phyloP scores from a whole-genome alignment of 2,113 vertebrate species.

The Thinocorus orbignyianus region DNA sequence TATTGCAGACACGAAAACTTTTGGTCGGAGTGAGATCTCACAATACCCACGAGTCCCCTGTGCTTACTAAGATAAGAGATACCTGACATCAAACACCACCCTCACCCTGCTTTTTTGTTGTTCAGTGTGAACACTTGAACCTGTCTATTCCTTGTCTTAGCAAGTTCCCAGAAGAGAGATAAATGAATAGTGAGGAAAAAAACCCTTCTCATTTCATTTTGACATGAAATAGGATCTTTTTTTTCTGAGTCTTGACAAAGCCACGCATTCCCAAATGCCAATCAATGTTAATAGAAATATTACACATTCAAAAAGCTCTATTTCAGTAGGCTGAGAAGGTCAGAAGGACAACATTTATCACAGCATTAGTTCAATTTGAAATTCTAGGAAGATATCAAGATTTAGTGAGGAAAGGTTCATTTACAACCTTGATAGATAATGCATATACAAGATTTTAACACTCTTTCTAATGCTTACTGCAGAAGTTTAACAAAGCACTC shows the following conservation, averaged over 20 bases:
- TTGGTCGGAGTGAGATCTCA: neutral
- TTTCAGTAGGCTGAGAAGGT: slow-evolving; percentile 6
- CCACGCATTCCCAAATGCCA: neutral
- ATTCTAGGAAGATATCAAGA: neutral
- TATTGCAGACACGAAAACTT: neutral
- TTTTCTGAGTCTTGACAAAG: neutral
- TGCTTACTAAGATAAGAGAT: neutral
- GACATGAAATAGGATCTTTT: neutral
- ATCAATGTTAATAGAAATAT: neutral
- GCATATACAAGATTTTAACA: neutral
- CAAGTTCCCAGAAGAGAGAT: neutral
- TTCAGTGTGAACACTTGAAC: neutral
- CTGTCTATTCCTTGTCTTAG: neutral
- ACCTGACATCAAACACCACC: neutral
- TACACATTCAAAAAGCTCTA: neutral
- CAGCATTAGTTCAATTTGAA: neutral
- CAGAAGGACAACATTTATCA: neutral
- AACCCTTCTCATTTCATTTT: neutral
- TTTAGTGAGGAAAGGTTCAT: neutral
- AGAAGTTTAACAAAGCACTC: neutral
- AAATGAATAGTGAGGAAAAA: neutral
- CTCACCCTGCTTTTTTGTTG: neutral
- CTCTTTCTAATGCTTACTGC: neutral
- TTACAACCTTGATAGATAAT: neutral
- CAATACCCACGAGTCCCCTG: neutral